Evolutionary conservation across 2,113 vertebrate genomes (phyloP), one percentile per base, ranked within the genome.

Genomic region (Maccullochella peelii): DNA sequence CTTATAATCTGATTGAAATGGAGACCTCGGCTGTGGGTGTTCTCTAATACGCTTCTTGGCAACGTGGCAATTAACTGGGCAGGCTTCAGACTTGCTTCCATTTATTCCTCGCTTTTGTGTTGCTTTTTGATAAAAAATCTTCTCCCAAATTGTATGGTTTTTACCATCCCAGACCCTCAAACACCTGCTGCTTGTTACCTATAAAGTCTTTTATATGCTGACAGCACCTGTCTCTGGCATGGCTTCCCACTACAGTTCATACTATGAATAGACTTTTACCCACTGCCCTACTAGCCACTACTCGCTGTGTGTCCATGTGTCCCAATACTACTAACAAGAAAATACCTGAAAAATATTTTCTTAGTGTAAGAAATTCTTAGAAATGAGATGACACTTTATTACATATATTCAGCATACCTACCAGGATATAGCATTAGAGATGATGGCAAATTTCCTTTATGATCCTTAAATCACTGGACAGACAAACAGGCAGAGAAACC

Each of bases 1-100:
- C 79, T 75, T 84, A 67, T 87, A 88, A 90, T 90, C 85, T 86
- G 79, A 87, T 77, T 91, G 89, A 88, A 88, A 92, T 65, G 68
- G 61, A 88, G 77, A 77, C 61, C 61, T 82, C 11, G 59, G 77
- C 78, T 83, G 74, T 86, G 90, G 89, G 86, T 86, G 87, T 83
- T 83, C 44, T 79, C 79, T 84, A 78, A 89, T 85, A 54, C 68
- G 84, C 87, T 86, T 83, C 57, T 27, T 62, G 68, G 58, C 85
- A 82, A 72, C 3, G 21, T 77, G 78, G 61, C 80, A 78, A 82
- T 91, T 89, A 88, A 89, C 85, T 33, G 47, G 57, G 63, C 79
- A 58, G 80, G 73, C 73, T 71, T 89, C 74, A 75, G 42, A 72
- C 71, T 86, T 68, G 16, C 85, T 82, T 86, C 55, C 58, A 61